A percentile compares a stretch with the other conserved stretches of the same genome.
Conservation (phyloP, 2,113 vertebrate species). For the Nannospalax galili region DNA sequence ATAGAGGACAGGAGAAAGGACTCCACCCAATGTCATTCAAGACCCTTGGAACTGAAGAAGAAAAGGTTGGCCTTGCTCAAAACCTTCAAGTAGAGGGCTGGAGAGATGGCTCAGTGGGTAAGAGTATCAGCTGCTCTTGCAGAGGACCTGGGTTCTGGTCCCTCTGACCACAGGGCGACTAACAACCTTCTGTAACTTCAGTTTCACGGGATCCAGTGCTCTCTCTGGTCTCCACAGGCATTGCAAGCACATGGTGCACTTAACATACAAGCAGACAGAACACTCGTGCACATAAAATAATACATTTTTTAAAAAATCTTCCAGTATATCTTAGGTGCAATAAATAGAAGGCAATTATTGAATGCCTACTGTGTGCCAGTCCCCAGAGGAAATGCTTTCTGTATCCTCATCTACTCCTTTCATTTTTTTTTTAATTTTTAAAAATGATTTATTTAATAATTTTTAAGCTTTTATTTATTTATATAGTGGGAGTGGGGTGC, state of each 20-base stretch:
- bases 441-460: no score
- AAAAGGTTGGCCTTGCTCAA: not conserved
- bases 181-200: no score
- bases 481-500: no score
- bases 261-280: no score
- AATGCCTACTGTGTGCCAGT: not conserved
- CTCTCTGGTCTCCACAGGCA: no score
- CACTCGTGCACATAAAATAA: no score
- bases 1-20: not conserved
- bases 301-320: not conserved
- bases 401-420: not conserved
- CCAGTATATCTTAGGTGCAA: not conserved
- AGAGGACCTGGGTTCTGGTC: no score
- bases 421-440: not conserved
- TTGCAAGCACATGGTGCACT: no score
- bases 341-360: not conserved
- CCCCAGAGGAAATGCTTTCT: constrained; percentile 15
- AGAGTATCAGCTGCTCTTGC: no score
- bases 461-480: no score
- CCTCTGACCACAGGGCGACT: no score
- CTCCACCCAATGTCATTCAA: not conserved
- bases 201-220: no score
- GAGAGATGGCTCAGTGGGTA: not conserved
- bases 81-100: not conserved
- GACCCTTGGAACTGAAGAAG: not conserved